Conservation (phyloP, 1,140 invertebrate genomes). For the Drosophila neocordata region DNA sequence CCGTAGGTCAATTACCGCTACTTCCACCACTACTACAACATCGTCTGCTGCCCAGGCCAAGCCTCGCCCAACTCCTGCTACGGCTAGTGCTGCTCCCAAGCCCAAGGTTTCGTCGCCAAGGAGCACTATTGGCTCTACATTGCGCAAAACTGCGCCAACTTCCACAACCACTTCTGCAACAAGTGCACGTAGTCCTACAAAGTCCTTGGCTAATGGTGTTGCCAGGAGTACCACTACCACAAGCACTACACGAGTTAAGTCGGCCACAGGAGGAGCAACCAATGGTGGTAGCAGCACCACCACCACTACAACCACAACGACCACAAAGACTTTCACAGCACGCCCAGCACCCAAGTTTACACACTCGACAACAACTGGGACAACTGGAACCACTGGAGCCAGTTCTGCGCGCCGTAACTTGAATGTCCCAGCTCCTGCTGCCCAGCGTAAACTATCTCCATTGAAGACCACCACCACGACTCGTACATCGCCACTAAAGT, state of each 20-base stretch:
- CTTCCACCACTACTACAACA: slow-evolving; percentile 10
- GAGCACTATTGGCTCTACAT: slow-evolving; percentile 43
- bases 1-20: slow-evolving; percentile 32
- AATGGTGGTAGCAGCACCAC: slow-evolving; percentile 9
- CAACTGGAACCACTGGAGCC: slow-evolving; percentile 14
- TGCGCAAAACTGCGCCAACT: slow-evolving; percentile 51
- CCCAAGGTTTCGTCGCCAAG: slow-evolving; percentile 63
- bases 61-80: slow-evolving; percentile 21
- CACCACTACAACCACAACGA: slow-evolving; percentile 61
- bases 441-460: slow-evolving; percentile 53
- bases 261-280: slow-evolving; percentile 24
- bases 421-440: slow-evolving; percentile 7
- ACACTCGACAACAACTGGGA: slow-evolving; percentile 36
- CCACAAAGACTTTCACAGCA: slow-evolving; percentile 73
- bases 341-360: slow-evolving; percentile 74
- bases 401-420: slow-evolving; percentile 39
- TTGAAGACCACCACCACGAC: slow-evolving; percentile 36
- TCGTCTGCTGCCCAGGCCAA: slow-evolving; percentile 25
- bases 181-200: slow-evolving; percentile 63
- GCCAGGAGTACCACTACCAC: slow-evolving; percentile 36
- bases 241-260: slow-evolving; percentile 48
- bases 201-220: slow-evolving; percentile 57
- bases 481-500: slow-evolving; percentile 23
- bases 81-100: slow-evolving; percentile 45
- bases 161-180: slow-evolving; percentile 22